These are phyloP conservation scores for Drosophila anceps DNA, from an alignment of 2,888 invertebrate genomes.

Conservation along the genomic window DNA sequence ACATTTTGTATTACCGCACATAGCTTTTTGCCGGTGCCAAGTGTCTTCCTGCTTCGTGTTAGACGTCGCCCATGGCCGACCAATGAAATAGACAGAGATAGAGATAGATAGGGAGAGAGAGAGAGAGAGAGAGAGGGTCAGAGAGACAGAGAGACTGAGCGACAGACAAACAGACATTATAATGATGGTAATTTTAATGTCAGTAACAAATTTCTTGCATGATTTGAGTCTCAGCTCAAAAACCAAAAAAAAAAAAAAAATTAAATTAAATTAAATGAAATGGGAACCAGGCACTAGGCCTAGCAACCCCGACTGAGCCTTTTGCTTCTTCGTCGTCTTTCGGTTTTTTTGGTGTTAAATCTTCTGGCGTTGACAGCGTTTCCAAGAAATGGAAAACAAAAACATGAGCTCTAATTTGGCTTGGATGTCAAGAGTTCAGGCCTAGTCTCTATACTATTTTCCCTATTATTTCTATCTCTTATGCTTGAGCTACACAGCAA, in stretches of 20 bases:
- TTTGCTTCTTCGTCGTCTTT: background rate
- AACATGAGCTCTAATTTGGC: conserved; percentile 58
- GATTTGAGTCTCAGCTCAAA: conserved; percentile 60
- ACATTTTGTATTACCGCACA: conserved; percentile 79
- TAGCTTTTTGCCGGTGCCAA: conserved; percentile 56
- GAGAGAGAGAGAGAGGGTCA: conserved; percentile 1
- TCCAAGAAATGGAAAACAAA: conserved; percentile 60
- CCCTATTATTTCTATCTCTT: background rate
- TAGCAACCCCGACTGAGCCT: conserved; percentile 14
- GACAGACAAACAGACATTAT: conserved; percentile 58
- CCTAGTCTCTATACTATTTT: conserved; percentile 24
- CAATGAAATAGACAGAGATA: conserved; percentile 1
- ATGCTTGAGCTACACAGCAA: background rate
- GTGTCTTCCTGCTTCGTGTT: conserved; percentile 69
- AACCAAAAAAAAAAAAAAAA: background rate
- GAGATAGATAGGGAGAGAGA: background rate
- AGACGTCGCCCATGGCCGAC: conserved; percentile 31
- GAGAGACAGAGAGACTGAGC: conserved; percentile 6
- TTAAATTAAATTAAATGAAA: no score
- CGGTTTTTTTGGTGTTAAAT: conserved; percentile 60
- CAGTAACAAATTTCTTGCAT: conserved; percentile 82
- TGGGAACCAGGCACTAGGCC: no score
- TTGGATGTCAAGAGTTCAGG: conserved; percentile 41
- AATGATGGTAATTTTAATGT: conserved; percentile 82
- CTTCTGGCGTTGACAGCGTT: conserved; percentile 63